Conservation (phyloP, 2,888 invertebrate genomes). For the Agriopis aurantiaria region DNA sequence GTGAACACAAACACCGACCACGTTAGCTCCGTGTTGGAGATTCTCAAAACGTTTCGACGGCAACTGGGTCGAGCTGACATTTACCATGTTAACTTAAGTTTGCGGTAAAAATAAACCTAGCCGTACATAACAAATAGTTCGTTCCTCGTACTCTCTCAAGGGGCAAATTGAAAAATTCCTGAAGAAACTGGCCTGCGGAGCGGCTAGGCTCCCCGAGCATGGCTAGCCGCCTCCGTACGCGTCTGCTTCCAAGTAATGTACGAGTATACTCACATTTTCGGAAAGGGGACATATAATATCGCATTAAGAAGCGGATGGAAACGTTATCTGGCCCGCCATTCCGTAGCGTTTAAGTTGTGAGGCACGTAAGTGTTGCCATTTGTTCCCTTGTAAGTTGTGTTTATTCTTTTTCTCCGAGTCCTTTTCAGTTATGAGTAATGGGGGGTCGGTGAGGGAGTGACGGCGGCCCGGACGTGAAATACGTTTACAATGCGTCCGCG, state of each 20-base stretch:
- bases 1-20: slow-evolving; percentile 16
- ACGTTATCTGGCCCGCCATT: slow-evolving; percentile 77
- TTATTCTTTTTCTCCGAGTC: slow-evolving; percentile 70
- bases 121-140: slow-evolving; percentile 56
- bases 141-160: slow-evolving; percentile 63
- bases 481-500: slow-evolving; percentile 67
- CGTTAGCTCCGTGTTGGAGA: not conserved
- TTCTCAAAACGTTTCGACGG: slow-evolving; percentile 21
- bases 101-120: slow-evolving; percentile 44
- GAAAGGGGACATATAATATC: slow-evolving; percentile 64
- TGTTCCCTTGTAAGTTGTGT: slow-evolving; percentile 77
- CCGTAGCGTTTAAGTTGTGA: slow-evolving; percentile 76
- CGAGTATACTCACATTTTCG: slow-evolving; percentile 49
- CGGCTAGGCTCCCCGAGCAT: slow-evolving; percentile 46
- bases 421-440: slow-evolving; percentile 78
- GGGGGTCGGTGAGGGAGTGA: slow-evolving; percentile 65
- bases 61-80: slow-evolving; percentile 23
- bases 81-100: slow-evolving; percentile 45
- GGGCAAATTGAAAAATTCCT: slow-evolving; percentile 73
- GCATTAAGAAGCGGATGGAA: slow-evolving; percentile 75
- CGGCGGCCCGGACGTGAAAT: slow-evolving; percentile 63
- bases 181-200: slow-evolving; percentile 53
- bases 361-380: slow-evolving; percentile 80
- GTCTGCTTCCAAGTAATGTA: slow-evolving; percentile 56
- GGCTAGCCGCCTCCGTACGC: slow-evolving; percentile 53